These are phyloP conservation scores for Siphonodentalium dalli DNA, from an alignment of 2,888 invertebrate genomes.

Conservation along the genomic window DNA sequence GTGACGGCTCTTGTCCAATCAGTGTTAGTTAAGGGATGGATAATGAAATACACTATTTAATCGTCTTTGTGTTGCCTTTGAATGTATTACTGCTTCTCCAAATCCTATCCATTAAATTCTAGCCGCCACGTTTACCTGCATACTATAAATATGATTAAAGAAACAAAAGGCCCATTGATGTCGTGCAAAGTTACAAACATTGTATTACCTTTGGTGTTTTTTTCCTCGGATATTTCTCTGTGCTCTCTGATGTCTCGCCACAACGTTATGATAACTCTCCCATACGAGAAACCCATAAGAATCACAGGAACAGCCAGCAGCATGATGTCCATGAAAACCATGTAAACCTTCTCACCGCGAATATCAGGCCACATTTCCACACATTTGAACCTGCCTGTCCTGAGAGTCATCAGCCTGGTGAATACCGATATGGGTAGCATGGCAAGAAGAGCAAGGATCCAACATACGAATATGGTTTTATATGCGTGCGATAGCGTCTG, in stretches of 20 bases:
- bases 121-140: too few relatives aligned
- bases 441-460: conserved; percentile 71
- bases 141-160: too few relatives aligned
- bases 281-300: conserved; percentile 79
- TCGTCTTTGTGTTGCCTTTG: too few relatives aligned
- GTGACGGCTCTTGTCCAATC: too few relatives aligned
- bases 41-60: too few relatives aligned
- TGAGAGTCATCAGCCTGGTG: conserved; percentile 27
- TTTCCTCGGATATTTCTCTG: not conserved
- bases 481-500: conserved; percentile 78
- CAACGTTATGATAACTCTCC: conserved; percentile 61
- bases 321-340: conserved; percentile 76
- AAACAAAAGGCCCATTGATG: too few relatives aligned
- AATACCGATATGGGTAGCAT: conserved; percentile 73
- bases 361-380: conserved; percentile 44
- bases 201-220: conserved; percentile 10
- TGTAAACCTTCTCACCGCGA: conserved; percentile 75
- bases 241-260: conserved; percentile 33
- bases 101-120: too few relatives aligned
- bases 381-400: conserved; percentile 31
- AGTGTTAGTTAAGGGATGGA: too few relatives aligned
- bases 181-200: too few relatives aligned
- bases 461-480: conserved; percentile 66
- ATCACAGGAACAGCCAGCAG: conserved; percentile 78
- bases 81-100: too few relatives aligned